phyloP scores from a whole-genome alignment of 2,888 invertebrate species.

The Hetaerina titia region DNA sequence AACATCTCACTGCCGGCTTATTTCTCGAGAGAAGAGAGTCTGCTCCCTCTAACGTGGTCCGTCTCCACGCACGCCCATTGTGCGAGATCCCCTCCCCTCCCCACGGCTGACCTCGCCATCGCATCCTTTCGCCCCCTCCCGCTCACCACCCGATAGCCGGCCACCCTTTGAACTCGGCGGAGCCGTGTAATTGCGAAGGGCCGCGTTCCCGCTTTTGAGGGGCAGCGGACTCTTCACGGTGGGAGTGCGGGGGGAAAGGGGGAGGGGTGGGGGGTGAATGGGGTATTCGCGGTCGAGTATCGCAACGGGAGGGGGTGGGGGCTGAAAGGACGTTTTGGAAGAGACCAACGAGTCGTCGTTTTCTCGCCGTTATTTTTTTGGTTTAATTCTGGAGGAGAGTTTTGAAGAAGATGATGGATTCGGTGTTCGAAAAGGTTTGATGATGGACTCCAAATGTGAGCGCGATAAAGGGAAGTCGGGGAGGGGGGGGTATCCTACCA shows the following conservation, averaged over 20 bases:
- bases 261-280: neutral
- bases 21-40: neutral
- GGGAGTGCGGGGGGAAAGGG: neutral
- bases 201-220: too few species aligned
- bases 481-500: neutral
- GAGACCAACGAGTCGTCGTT: neutral
- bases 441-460: neutral
- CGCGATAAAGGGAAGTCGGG: neutral
- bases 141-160: too few species aligned
- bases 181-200: constrained; percentile 18
- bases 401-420: constrained; percentile 2
- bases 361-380: neutral
- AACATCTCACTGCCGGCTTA: neutral
- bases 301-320: neutral
- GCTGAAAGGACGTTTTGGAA: too few species aligned
- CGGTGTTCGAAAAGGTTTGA: neutral
- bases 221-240: too few species aligned
- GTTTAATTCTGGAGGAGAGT: neutral
- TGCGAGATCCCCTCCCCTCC: neutral
- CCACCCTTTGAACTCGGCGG: neutral
- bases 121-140: neutral
- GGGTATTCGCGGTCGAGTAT: neutral
- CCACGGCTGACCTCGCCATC: neutral
- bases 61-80: neutral
- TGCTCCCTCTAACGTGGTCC: neutral